These are phyloP conservation scores for Eupithecia insigniata DNA, from an alignment of 2,888 invertebrate species.

Conservation along the genomic window DNA sequence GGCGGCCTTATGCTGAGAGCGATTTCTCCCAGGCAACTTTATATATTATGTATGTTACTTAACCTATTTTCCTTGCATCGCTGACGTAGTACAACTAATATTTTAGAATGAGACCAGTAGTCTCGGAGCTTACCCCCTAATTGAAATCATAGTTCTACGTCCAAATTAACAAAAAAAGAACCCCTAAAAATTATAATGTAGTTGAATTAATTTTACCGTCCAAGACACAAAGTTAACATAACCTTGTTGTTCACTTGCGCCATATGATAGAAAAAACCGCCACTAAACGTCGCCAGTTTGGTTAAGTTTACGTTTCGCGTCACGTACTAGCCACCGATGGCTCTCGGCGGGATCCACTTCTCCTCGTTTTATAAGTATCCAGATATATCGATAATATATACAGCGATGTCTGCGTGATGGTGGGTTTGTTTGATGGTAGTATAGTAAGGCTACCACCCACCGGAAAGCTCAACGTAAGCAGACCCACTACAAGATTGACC, in stretches of 20 bases:
- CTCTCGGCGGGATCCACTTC: conserved; percentile 54
- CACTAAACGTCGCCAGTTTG: conserved; percentile 58
- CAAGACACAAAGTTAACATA: not conserved
- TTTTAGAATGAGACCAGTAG: not conserved
- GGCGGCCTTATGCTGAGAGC: no score
- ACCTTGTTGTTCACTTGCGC: conserved; percentile 23
- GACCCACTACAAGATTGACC: not conserved
- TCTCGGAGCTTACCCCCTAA: not conserved
- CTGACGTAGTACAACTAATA: no score
- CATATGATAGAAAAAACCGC: conserved; percentile 45
- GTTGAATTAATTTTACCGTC: not conserved
- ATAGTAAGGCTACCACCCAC: not conserved
- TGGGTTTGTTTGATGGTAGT: not conserved
- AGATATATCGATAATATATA: not conserved
- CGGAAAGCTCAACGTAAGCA: not conserved
- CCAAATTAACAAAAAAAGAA: not conserved
- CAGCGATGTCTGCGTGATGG: not conserved
- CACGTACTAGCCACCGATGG: conserved; percentile 66
- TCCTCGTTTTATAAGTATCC: conserved; percentile 63
- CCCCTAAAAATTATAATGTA: not conserved
- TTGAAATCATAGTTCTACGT: no score
- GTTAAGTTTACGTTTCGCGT: conserved; percentile 63
- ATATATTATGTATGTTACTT: no score
- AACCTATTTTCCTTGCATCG: no score
- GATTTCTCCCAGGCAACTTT: no score